These are phyloP conservation scores for Lepidotrigona ventralis DNA, from an alignment of 1,140 invertebrate genomes.

Conservation along the genomic window DNA sequence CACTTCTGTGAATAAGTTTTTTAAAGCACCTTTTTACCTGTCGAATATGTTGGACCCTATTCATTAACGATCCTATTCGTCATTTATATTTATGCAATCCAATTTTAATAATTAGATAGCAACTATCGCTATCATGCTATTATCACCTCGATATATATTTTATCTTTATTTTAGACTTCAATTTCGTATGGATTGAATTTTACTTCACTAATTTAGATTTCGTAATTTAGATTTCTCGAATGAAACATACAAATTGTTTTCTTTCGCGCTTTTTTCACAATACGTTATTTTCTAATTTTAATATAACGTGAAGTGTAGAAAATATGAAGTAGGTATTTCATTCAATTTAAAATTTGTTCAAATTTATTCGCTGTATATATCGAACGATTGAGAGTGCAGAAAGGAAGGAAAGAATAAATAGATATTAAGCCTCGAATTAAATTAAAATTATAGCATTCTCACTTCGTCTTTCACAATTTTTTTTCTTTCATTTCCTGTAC, in stretches of 20 bases:
- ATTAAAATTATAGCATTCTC: too few species aligned
- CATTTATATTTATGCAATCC: background rate
- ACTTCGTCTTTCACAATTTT: background rate
- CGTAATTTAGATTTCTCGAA: too few species aligned
- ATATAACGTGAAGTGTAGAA: too few species aligned
- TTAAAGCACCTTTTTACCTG: constrained; percentile 8
- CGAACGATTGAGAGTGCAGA: too few species aligned
- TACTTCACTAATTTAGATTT: background rate
- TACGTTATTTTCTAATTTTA: too few species aligned
- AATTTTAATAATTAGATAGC: background rate
- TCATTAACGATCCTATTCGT: background rate
- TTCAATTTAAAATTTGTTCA: too few species aligned
- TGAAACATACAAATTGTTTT: too few species aligned
- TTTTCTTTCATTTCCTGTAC: background rate
- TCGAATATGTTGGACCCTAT: background rate
- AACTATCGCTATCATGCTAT: background rate
- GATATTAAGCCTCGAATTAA: too few species aligned
- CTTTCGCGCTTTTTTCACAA: too few species aligned
- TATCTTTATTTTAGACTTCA: background rate
- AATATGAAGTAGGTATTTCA: too few species aligned
- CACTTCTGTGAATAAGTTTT: constrained; percentile 29
- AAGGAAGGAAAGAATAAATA: too few species aligned
- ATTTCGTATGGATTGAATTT: background rate
- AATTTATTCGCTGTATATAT: too few species aligned
- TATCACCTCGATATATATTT: background rate